Evolutionary conservation across 2,113 vertebrate species (phyloP), one percentile per base, ranked within the genome.

Genomic region (Gila orcuttii): DNA sequence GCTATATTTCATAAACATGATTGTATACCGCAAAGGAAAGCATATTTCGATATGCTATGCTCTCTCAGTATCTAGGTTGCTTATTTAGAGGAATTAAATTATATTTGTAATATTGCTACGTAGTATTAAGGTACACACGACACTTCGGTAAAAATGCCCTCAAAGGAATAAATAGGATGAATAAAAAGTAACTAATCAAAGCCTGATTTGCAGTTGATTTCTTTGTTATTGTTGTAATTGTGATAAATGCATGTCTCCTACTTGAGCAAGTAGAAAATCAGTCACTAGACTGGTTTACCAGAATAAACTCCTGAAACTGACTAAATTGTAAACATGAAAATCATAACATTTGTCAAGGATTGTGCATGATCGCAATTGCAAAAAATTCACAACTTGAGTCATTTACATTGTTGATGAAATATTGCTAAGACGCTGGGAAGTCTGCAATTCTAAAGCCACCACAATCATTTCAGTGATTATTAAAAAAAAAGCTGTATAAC

Each of bases 391-490:
- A 73, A 85, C 85, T 64, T 73, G 50, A 68, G 52, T 79, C 21
- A 81, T 87, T 87, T 50, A 59, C 86, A 85, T 81, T 83, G 84
- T 84, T 79, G 77, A 87, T 83, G 86, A 90, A 89, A 89, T 52
- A 81, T 79, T 86, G 84, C 39, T 85, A 80, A 84, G 86, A 90
- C 90, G 75, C 74, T 88, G 81, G 89, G 59, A 82, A 83, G 89
- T 85, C 83, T 83, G 83, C 33, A 87, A 80, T 90, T 88, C 86
- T 87, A 91, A 91, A 92, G 87, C 89, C 87, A 89, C 60, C 74
- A 92, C 50, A 91, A 93, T 91, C 82, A 87, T 86, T 91, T 88
- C 89, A 87, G 90, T 92, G 80, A 86, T 90, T 85, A 86, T 86
- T 36, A 11, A 11, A 23, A 87, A 86, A 89, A 89, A 89, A 87